These are phyloP conservation scores for Anableps anableps DNA, from an alignment of 2,797 vertebrate genomes.

Conservation along the genomic window DNA sequence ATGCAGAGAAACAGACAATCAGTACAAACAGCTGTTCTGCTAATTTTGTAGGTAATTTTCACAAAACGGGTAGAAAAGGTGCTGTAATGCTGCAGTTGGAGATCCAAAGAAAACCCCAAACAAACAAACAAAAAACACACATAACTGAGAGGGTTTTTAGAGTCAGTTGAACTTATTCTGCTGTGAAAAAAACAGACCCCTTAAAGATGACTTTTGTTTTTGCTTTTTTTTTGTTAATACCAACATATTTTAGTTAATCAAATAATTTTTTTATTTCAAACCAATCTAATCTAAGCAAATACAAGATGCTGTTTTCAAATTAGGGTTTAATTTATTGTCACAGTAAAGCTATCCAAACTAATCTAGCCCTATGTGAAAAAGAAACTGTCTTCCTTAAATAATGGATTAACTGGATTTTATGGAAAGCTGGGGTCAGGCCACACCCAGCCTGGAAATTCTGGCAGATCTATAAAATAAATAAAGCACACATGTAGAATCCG, in stretches of 20 bases:
- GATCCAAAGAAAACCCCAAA: neutral
- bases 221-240: too few species aligned
- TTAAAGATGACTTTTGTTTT: neutral
- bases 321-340: too few species aligned
- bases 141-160: neutral
- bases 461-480: neutral
- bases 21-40: neutral
- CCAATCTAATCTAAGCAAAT: neutral
- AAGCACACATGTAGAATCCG: neutral
- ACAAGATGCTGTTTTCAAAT: neutral
- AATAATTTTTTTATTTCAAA: neutral
- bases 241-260: too few species aligned
- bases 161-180: neutral
- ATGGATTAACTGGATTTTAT: too few species aligned
- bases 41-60: slow-evolving; percentile 17
- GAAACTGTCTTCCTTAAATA: too few species aligned
- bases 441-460: too few species aligned
- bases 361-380: too few species aligned
- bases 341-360: too few species aligned
- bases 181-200: neutral
- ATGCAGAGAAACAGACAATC: slow-evolving; percentile 10
- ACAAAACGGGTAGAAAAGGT: slow-evolving; percentile 5
- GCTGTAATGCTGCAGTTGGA: neutral
- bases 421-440: too few species aligned
- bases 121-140: too few species aligned